Percentiles rank a stretch among this genome's conserved stretches.
Conservation (phyloP, 2,113 vertebrate species). For the Formicarius rufipectus region DNA sequence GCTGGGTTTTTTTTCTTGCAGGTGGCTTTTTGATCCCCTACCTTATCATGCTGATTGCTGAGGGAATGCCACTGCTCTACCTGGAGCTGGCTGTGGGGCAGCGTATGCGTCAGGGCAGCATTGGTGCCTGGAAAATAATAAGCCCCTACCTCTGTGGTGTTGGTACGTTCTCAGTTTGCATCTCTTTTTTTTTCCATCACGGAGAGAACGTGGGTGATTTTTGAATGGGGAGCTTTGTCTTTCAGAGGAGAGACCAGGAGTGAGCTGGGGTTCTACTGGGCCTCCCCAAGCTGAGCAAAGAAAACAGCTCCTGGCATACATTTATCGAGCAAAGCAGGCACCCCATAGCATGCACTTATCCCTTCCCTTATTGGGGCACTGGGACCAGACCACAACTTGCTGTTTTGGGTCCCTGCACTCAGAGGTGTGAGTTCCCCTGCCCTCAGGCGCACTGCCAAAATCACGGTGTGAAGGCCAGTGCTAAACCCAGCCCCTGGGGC, state of each 20-base stretch:
- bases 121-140: constrained; percentile 87
- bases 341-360: neutral
- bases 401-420: neutral
- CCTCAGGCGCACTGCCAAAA: neutral
- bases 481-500: neutral
- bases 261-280: neutral
- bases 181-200: neutral
- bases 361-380: fast-evolving
- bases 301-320: fast-evolving
- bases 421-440: neutral
- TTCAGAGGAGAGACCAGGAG: neutral
- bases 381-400: neutral
- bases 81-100: constrained; percentile 92
- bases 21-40: constrained; percentile 94
- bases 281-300: neutral
- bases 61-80: constrained; percentile 90
- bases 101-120: constrained; percentile 90
- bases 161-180: constrained; percentile 72
- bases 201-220: fast-evolving
- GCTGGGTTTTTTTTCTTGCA: constrained; percentile 46
- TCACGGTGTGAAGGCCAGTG: fast-evolving
- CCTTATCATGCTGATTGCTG: constrained; percentile 85
- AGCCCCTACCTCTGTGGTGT: constrained; percentile 89
- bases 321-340: neutral
- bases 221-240: neutral